A percentile compares a stretch with the other conserved stretches of the same genome.
Conservation (phyloP, 2,888 invertebrate species). For the Heliconius ismenius region DNA sequence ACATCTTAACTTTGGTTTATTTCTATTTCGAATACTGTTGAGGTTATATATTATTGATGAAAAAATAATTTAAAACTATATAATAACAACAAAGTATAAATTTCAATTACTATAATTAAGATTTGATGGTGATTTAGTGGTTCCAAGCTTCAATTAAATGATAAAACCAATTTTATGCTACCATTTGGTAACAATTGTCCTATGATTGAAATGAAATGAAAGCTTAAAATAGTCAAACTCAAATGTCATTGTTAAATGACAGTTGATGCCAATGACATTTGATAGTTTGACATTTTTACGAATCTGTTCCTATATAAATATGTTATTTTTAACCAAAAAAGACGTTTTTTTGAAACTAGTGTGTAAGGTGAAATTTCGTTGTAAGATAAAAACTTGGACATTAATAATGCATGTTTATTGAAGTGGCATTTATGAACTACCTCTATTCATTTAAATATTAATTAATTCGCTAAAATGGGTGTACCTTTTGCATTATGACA, state of each 20-base stretch:
- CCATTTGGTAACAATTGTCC: conserved; percentile 1
- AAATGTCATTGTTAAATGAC: neutral
- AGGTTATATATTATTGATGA: conserved; percentile 7
- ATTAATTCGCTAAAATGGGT: too few species aligned
- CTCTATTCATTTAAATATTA: too few species aligned
- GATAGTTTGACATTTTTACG: neutral
- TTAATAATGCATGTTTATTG: too few species aligned
- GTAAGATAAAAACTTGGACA: too few species aligned
- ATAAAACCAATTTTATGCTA: conserved; percentile 12
- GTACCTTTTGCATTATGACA: too few species aligned
- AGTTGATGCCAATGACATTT: neutral
- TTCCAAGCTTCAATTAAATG: neutral
- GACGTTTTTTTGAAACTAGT: too few species aligned
- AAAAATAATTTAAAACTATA: neutral
- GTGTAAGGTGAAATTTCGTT: too few species aligned
- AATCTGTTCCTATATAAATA: too few species aligned
- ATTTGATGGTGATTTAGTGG: neutral
- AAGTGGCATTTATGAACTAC: too few species aligned
- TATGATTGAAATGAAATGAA: too few species aligned
- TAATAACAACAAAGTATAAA: neutral
- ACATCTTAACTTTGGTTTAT: conserved; percentile 51
- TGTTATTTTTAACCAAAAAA: too few species aligned
- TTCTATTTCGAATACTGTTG: neutral
- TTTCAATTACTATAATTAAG: neutral
- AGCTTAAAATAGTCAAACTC: neutral